Evolutionary conservation across 2,113 vertebrate species (phyloP).

Genomic region (Neogobius melanostomus): DNA sequence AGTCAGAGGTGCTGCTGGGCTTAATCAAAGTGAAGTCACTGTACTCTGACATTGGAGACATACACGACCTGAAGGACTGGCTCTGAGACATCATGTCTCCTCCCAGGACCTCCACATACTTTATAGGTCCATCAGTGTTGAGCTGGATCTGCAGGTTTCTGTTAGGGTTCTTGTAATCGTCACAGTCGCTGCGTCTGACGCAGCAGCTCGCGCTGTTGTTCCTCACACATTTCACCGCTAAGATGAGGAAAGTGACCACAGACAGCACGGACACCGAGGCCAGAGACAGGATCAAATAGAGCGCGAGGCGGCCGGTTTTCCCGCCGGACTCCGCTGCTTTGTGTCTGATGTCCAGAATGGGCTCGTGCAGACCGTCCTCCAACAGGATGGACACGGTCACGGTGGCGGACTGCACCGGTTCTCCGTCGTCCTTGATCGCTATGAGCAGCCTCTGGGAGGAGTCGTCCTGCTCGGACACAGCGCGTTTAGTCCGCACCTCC

Average conservation of each 20-base stretch:
- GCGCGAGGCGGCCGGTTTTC: constrained; percentile 64
- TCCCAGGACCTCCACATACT: constrained; percentile 76
- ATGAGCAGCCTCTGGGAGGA: constrained; percentile 71
- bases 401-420: constrained; percentile 72
- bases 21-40: constrained; percentile 78
- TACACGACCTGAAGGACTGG: constrained; percentile 74
- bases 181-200: constrained; percentile 43
- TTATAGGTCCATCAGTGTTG: constrained; percentile 76
- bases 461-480: constrained; percentile 66
- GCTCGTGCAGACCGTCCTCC: constrained; percentile 74
- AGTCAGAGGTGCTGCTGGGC: constrained; percentile 65
- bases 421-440: constrained; percentile 74
- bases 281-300: constrained; percentile 64
- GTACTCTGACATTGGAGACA: constrained; percentile 74
- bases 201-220: constrained; percentile 43
- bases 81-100: constrained; percentile 69
- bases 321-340: constrained; percentile 61
- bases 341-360: constrained; percentile 65
- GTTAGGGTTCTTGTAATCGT: constrained; percentile 65
- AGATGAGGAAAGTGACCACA: constrained; percentile 48
- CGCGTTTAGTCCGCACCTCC: constrained; percentile 75
- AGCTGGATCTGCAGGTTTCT: constrained; percentile 75
- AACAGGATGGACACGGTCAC: constrained; percentile 74
- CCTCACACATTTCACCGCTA: constrained; percentile 47
- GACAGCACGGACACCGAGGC: constrained; percentile 49